Percentiles rank a stretch among this genome's conserved stretches.
Evolutionary conservation across 2,113 vertebrate species (phyloP).

Genomic region (Axis porcinus): DNA sequence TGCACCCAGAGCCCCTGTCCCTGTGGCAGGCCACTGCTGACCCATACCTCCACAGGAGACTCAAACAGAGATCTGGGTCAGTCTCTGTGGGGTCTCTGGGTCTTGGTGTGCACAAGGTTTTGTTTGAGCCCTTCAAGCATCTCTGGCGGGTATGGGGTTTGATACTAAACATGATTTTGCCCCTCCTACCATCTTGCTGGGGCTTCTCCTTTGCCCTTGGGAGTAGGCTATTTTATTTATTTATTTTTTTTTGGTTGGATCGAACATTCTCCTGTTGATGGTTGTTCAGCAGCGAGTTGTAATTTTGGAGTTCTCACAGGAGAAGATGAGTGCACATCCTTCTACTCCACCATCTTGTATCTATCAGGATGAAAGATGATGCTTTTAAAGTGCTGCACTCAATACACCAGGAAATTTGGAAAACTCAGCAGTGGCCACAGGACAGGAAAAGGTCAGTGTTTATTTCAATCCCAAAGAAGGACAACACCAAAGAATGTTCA

Average conservation of each 20-base stretch:
- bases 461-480: background rate
- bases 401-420: background rate
- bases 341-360: background rate
- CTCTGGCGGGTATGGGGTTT: background rate
- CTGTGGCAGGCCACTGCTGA: background rate
- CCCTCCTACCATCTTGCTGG: background rate
- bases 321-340: background rate
- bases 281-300: background rate
- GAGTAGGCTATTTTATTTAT: background rate
- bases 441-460: background rate
- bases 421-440: background rate
- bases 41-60: background rate
- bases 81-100: background rate
- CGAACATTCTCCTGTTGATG: background rate
- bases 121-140: background rate
- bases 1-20: background rate
- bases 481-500: background rate
- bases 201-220: background rate
- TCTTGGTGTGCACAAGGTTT: background rate
- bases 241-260: background rate
- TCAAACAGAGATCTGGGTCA: background rate
- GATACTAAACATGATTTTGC: background rate
- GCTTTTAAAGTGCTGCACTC: background rate
- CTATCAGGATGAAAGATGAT: background rate
- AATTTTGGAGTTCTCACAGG: background rate